Conservation (phyloP, 64 coral and sea anemone species). For the Actinia equina region DNA sequence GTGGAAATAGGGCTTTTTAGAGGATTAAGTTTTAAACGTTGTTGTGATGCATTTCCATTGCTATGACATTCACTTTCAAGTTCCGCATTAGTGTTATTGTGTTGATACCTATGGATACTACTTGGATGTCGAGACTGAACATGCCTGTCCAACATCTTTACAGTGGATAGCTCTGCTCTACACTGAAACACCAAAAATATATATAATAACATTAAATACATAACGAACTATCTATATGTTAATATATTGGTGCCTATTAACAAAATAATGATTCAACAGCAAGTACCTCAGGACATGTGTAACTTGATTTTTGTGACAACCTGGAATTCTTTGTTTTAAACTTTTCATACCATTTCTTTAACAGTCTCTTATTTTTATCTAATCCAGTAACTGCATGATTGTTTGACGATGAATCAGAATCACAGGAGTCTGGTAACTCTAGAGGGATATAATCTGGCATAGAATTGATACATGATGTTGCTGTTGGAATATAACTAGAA, state of each 20-base stretch:
- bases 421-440: background rate
- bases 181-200: slow-evolving; percentile 2
- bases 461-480: background rate
- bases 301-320: background rate
- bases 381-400: background rate
- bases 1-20: background rate
- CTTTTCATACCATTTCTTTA: slow-evolving; percentile 1
- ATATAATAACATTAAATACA: background rate
- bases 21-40: background rate
- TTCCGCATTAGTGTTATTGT: background rate
- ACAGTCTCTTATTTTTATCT: background rate
- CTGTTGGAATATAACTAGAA: background rate
- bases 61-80: background rate
- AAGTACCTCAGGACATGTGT: slow-evolving; percentile 3
- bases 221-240: too few species aligned
- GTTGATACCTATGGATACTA: background rate
- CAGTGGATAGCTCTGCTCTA: background rate
- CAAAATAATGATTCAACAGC: background rate
- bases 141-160: background rate
- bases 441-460: background rate
- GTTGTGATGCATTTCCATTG: background rate
- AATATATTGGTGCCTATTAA: background rate
- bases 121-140: background rate
- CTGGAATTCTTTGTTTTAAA: background rate
- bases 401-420: background rate